Evolutionary conservation across 2,888 invertebrate genomes (phyloP).

Genomic region (Sarcophaga rosellei): DNA sequence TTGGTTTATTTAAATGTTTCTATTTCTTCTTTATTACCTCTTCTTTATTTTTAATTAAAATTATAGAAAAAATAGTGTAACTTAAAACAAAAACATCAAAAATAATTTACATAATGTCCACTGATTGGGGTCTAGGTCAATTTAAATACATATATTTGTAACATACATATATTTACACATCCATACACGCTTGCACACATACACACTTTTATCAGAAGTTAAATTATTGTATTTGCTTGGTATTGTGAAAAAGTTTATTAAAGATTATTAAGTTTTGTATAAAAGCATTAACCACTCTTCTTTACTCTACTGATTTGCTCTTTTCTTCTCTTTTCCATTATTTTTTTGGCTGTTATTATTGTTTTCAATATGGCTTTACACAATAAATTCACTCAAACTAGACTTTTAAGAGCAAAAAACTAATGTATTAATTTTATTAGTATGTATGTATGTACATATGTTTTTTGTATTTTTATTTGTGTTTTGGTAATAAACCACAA

Average conservation of each 20-base stretch:
- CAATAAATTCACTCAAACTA: conserved; percentile 3
- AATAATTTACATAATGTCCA: conserved; percentile 72
- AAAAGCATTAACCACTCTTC: background rate
- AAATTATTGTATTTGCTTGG: conserved; percentile 12
- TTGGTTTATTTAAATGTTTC: too few species aligned
- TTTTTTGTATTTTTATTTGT: background rate
- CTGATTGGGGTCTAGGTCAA: conserved; percentile 80
- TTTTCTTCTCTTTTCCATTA: background rate
- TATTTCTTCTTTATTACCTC: background rate
- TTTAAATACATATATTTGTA: conserved; percentile 66
- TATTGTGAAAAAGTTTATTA: conserved; percentile 61
- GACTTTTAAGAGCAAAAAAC: conserved; percentile 21
- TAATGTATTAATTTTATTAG: background rate
- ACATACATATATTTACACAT: conserved; percentile 8
- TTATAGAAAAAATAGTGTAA: conserved; percentile 40
- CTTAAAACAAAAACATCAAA: conserved; percentile 56
- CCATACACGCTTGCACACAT: conserved; percentile 10
- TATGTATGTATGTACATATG: background rate
- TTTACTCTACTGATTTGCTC: background rate
- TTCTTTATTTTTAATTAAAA: background rate
- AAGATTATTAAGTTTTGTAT: conserved; percentile 38
- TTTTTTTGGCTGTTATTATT: conserved; percentile 28
- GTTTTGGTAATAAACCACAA: conserved; percentile 50
- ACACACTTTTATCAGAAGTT: background rate
- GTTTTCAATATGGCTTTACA: conserved; percentile 40